A percentile compares a stretch with the other conserved stretches of the same genome.
These are phyloP conservation scores for Agrochola circellaris DNA, from an alignment of 2,888 invertebrate genomes.

Conservation along the genomic window DNA sequence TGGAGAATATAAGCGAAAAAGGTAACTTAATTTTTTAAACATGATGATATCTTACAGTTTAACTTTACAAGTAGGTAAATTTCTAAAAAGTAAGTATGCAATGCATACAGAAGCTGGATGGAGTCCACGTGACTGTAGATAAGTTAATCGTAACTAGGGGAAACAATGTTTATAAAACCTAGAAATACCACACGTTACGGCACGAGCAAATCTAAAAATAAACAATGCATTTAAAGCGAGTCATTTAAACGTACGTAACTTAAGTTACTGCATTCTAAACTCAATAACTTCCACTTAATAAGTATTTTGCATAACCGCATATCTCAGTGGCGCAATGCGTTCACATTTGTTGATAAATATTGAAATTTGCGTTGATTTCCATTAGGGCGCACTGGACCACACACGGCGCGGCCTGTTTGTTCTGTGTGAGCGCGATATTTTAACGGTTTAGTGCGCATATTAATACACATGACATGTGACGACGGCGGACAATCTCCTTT, in stretches of 20 bases:
- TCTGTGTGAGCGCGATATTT: conserved; percentile 76
- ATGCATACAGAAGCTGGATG: background rate
- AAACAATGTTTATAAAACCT: conserved; percentile 13
- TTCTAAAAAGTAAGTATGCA: background rate
- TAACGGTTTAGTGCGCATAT: conserved; percentile 76
- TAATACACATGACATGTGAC: conserved; percentile 77
- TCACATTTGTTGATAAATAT: conserved; percentile 85
- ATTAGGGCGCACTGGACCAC: conserved; percentile 78
- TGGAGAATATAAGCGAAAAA: background rate
- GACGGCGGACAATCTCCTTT: conserved; percentile 73
- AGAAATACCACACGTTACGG: conserved; percentile 22
- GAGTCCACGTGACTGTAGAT: background rate
- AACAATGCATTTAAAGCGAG: conserved; percentile 30
- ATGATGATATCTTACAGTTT: background rate
- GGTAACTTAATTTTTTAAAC: background rate
- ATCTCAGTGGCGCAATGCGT: conserved; percentile 75
- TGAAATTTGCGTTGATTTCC: conserved; percentile 79
- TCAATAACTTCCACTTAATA: conserved; percentile 70
- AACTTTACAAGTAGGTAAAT: background rate
- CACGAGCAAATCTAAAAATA: conserved; percentile 9
- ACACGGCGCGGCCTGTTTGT: conserved; percentile 80
- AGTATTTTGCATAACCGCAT: conserved; percentile 78
- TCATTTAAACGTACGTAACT: conserved; percentile 31
- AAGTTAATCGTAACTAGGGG: background rate
- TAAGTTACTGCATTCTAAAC: conserved; percentile 69